A percentile compares a stretch with the other conserved stretches of the same genome.
Evolutionary conservation across 2,888 invertebrate genomes (phyloP).

Genomic region (Lycaena phlaeas): DNA sequence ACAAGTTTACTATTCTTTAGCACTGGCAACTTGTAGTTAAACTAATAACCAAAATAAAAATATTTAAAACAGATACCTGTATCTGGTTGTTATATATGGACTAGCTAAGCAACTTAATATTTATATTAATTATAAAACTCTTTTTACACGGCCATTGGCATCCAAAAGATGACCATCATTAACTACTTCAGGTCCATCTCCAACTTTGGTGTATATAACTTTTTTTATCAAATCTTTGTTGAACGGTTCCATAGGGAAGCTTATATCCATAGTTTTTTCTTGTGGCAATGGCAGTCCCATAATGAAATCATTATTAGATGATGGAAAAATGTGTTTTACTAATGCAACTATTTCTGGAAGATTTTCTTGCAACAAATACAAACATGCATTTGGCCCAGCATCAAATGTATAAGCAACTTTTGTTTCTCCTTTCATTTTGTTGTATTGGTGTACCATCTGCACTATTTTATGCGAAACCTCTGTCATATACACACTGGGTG

Average conservation of each 20-base stretch:
- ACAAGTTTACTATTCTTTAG: too few relatives aligned
- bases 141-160: constrained; percentile 28
- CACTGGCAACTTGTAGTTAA: too few relatives aligned
- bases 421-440: constrained; percentile 75
- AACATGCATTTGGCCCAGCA: constrained; percentile 97
- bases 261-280: constrained; percentile 29
- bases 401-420: constrained; percentile 97
- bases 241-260: constrained; percentile 45
- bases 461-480: constrained; percentile 87
- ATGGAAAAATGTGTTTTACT: constrained; percentile 82
- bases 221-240: constrained; percentile 79
- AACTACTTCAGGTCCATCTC: constrained; percentile 80
- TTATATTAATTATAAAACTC: background rate
- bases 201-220: constrained; percentile 87
- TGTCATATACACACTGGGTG: constrained; percentile 95
- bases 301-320: constrained; percentile 47
- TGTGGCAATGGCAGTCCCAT: constrained; percentile 35
- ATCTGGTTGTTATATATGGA: too few relatives aligned
- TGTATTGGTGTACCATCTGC: constrained; percentile 87
- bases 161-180: constrained; percentile 45
- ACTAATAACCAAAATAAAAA: too few relatives aligned
- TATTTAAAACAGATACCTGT: too few relatives aligned
- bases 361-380: constrained; percentile 85
- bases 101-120: too few relatives aligned
- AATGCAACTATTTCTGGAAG: constrained; percentile 79